phyloP scores from a whole-genome alignment of 2,797 vertebrate species.

The Pachyuromys duprasi region DNA sequence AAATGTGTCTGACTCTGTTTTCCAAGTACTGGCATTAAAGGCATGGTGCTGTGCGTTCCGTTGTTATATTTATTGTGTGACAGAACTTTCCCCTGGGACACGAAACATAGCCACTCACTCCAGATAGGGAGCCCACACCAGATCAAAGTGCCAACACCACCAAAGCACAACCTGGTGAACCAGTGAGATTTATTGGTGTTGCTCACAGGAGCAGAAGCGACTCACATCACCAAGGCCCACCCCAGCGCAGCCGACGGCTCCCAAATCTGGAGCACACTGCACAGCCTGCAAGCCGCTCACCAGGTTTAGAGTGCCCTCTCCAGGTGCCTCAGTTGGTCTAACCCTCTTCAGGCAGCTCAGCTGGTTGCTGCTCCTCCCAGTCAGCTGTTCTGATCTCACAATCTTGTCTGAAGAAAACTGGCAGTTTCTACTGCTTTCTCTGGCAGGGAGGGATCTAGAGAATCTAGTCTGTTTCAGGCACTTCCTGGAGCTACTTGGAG shows the following conservation, averaged over 20 bases:
- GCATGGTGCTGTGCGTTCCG: neutral
- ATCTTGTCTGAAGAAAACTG: neutral
- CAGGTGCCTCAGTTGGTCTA: neutral
- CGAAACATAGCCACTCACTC: neutral
- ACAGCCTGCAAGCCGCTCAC: too few relatives aligned
- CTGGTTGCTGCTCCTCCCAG: neutral
- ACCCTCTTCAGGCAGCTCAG: neutral
- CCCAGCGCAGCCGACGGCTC: neutral
- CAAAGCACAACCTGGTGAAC: neutral
- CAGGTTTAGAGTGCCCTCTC: accelerated
- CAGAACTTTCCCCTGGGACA: neutral
- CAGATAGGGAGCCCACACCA: neutral
- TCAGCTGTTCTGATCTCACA: too few relatives aligned
- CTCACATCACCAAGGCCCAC: neutral
- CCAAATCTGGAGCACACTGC: neutral
- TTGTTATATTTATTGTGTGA: neutral
- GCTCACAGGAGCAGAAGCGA: neutral
- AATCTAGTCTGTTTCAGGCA: neutral
- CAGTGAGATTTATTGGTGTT: neutral
- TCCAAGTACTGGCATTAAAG: neutral
- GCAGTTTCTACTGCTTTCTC: neutral
- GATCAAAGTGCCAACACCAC: neutral
- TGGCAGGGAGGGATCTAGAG: neutral
- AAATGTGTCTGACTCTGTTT: neutral
- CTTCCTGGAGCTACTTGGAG: neutral